Evolutionary conservation across 2,888 invertebrate genomes (phyloP).

Genomic region (Danaus chrysippus): DNA sequence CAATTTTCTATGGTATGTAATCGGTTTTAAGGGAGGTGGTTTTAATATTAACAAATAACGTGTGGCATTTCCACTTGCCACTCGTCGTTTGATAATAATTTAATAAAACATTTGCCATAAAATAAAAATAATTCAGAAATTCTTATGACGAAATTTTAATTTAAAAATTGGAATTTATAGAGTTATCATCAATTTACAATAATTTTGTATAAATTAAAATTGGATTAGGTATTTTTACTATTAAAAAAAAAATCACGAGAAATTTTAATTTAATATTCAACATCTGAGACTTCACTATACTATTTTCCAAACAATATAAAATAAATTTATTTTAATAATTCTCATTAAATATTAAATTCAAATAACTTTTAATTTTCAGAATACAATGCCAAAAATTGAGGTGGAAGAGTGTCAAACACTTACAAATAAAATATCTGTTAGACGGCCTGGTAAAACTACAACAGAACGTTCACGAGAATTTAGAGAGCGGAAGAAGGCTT

Average conservation of each 20-base stretch:
- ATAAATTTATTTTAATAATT: slow-evolving; percentile 18
- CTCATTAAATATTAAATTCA: slow-evolving; percentile 19
- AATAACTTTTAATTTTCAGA: slow-evolving; percentile 23
- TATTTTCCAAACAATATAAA: slow-evolving; percentile 14
- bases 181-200: slow-evolving; percentile 2
- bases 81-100: slow-evolving; percentile 19
- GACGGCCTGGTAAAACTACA: slow-evolving; percentile 16
- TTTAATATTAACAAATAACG: slow-evolving; percentile 24
- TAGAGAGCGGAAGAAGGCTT: slow-evolving; percentile 21
- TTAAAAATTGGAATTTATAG: slow-evolving; percentile 7
- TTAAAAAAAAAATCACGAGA: slow-evolving; percentile 16
- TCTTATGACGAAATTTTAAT: slow-evolving; percentile 12
- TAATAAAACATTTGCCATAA: slow-evolving; percentile 17
- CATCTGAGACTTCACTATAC: slow-evolving; percentile 7
- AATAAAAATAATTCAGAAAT: slow-evolving; percentile 13
- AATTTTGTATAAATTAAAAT: slow-evolving; percentile 6
- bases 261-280: slow-evolving; percentile 15
- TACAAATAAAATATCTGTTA: slow-evolving; percentile 16
- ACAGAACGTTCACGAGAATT: slow-evolving; percentile 19
- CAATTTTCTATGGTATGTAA: slow-evolving; percentile 19
- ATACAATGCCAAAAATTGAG: slow-evolving; percentile 18
- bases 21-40: slow-evolving; percentile 20
- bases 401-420: slow-evolving; percentile 17
- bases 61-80: slow-evolving; percentile 18
- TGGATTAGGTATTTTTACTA: slow-evolving; percentile 10